phyloP scores from a whole-genome alignment of 53 echinoderm and acorn worm species.

The Paracentrotus lividus region DNA sequence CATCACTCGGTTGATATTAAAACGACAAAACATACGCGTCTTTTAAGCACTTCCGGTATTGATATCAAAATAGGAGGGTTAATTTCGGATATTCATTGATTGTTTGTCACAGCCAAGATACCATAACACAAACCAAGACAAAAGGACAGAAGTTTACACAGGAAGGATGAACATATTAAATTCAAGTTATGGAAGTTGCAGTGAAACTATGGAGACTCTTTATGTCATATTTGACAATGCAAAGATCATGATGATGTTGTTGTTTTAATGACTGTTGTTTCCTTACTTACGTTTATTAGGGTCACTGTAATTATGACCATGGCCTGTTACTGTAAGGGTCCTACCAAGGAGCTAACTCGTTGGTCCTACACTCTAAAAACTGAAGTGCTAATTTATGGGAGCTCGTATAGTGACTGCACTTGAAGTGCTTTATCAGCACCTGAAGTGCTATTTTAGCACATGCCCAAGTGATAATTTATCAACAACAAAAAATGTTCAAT shows the following conservation, averaged over 20 bases:
- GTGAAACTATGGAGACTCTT: neutral
- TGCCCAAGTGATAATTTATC: no score
- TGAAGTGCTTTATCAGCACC: no score
- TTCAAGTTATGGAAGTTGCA: neutral
- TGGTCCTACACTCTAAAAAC: no score
- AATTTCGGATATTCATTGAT: neutral
- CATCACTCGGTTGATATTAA: neutral
- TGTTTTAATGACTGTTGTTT: neutral
- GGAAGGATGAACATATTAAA: constrained; percentile 36
- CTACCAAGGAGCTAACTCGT: no score
- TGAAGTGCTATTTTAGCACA: no score
- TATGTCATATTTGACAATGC: neutral
- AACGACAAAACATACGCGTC: neutral
- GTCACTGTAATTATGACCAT: no score
- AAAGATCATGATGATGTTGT: neutral
- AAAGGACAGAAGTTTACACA: neutral
- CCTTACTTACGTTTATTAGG: no score
- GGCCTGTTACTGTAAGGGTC: no score
- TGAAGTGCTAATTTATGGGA: no score
- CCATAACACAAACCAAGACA: neutral
- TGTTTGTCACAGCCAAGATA: constrained; percentile 1
- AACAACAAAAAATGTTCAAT: no score
- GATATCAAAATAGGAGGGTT: constrained; percentile 17
- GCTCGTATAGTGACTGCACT: no score
- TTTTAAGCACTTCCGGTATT: neutral